Conservation (phyloP, 2,113 vertebrate species). For the Okapia johnstoni region DNA sequence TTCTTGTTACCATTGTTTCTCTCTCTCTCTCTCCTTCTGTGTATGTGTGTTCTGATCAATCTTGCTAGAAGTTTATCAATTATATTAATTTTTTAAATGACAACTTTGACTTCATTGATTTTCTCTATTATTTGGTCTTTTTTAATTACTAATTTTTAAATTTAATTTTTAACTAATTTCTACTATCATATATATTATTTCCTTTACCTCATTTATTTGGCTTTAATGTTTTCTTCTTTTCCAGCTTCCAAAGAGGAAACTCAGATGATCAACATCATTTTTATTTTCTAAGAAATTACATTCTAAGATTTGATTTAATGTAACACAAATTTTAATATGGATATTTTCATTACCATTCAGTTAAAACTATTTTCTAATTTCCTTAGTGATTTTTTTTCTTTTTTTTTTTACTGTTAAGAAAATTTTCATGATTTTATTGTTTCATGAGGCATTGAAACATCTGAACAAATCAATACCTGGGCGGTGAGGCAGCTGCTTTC, state of each 20-base stretch:
- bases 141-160: not conserved
- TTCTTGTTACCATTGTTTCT: not conserved
- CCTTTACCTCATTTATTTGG: not conserved
- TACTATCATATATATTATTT: not conserved
- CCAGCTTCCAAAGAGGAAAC: not conserved
- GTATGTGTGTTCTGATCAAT: not conserved
- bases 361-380: not conserved
- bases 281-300: not conserved
- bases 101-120: not conserved
- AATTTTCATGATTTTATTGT: not conserved
- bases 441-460: not conserved
- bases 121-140: not conserved
- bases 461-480: not conserved
- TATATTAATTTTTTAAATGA: not conserved
- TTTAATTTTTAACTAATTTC: not conserved
- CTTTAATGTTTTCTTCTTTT: constrained; percentile 25
- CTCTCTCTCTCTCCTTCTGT: not conserved
- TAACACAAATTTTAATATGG: not conserved
- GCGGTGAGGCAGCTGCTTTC: not conserved
- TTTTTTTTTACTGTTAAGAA: not conserved
- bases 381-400: not conserved
- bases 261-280: not conserved
- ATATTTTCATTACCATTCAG: not conserved
- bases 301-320: not conserved
- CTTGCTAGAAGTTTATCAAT: not conserved